These are phyloP conservation scores for Hystrix brachyura DNA, from an alignment of 2,113 vertebrate genomes.

Conservation along the genomic window DNA sequence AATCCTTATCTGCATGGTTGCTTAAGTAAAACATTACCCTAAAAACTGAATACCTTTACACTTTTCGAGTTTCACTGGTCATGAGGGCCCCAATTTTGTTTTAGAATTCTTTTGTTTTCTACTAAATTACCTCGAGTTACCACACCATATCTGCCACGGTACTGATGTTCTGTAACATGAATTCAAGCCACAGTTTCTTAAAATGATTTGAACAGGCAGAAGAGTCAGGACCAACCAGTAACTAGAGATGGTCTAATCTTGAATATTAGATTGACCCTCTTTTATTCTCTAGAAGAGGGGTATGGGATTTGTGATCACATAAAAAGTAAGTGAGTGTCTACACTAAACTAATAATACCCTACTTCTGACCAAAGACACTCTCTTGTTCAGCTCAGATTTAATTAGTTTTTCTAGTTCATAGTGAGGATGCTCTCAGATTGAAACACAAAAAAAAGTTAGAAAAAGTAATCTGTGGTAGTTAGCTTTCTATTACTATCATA, in stretches of 20 bases:
- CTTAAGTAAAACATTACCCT: not conserved
- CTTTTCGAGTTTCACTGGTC: not conserved
- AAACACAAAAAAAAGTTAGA: not conserved
- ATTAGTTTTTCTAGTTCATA: not conserved
- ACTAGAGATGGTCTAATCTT: too few relatives aligned
- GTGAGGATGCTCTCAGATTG: not conserved
- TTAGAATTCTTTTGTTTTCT: constrained; percentile 27
- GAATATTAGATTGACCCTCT: not conserved
- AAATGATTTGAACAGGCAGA: not conserved
- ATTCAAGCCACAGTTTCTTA: not conserved
- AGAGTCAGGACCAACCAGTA: not conserved
- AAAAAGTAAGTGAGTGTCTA: not conserved
- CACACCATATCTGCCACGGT: not conserved
- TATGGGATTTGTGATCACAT: not conserved
- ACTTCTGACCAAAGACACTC: not conserved
- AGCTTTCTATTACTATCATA: not conserved
- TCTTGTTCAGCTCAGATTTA: not conserved
- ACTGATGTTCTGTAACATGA: not conserved
- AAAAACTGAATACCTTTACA: not conserved
- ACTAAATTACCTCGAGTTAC: not conserved
- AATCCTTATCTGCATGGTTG: not conserved
- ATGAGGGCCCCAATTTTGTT: not conserved
- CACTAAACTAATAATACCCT: not conserved
- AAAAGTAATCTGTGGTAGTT: not conserved
- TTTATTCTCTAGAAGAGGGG: constrained; percentile 1